Conservation (phyloP, 2,888 invertebrate genomes). For the Catotricha subobsoleta region DNA sequence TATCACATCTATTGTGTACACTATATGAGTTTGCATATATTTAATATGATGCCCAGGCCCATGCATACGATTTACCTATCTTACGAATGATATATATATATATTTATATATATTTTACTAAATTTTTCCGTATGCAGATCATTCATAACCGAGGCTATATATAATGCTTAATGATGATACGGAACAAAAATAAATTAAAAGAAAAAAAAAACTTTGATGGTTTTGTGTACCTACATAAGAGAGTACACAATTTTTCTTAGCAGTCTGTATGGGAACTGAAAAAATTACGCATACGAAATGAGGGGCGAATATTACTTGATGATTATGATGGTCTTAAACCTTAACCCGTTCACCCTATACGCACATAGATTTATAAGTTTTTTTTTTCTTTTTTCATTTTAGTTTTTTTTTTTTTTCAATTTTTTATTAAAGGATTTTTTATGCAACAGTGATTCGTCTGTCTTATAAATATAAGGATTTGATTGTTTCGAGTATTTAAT, state of each 20-base stretch:
- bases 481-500: not conserved
- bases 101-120: too few relatives aligned
- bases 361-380: too few relatives aligned
- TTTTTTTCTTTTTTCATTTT: not conserved
- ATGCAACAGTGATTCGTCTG: constrained; percentile 2
- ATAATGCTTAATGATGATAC: constrained; percentile 1
- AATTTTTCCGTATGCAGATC: constrained; percentile 2
- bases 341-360: constrained; percentile 1
- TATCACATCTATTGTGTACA: not conserved
- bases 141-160: too few relatives aligned
- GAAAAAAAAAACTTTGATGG: not conserved
- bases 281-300: constrained; percentile 1
- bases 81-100: not conserved
- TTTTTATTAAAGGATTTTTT: constrained; percentile 2
- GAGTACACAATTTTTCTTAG: not conserved
- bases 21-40: constrained; percentile 3
- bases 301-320: not conserved
- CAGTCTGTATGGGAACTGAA: not conserved
- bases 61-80: not conserved
- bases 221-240: not conserved
- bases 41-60: not conserved
- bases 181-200: constrained; percentile 3
- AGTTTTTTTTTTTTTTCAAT: not conserved
- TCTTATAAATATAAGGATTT: not conserved
- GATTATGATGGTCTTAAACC: too few relatives aligned